Base-by-base conservation (phyloP, 2,113 vertebrate species). In the Peromyscus leucopus region DNA sequence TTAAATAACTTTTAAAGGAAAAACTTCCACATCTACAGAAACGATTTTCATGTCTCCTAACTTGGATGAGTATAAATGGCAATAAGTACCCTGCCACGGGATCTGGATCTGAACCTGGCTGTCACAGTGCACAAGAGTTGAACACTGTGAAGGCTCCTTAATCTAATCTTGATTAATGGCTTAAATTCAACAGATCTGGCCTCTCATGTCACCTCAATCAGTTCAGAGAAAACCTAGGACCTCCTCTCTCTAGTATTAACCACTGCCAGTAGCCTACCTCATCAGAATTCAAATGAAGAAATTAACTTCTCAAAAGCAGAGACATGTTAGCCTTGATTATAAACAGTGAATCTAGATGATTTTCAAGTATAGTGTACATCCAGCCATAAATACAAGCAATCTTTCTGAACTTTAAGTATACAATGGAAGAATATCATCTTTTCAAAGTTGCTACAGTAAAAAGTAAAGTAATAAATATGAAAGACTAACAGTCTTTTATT, bases 251-350 rank as follows among this genome's bases (percentile, higher is more conserved):
- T 79, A 36, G 63, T 91, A 31, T 69, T 69, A 91, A 59, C 55
- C 76, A 88, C 59, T 17, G 46, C 65, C 80, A 67, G 2, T 26
- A 72, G 86, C 33, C 74, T 59, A 89, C 11, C 59, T 63, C 67
- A 61, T 65, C 71, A 97, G 74, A 96, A 90, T 22, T 75, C 86
- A 89, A 94, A 65, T 46, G 46, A 89, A 72, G 26, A 90, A 79
- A 65, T 55, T 22, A 82, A 71, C 57, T 92, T 82, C 72, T 67
- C 51, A 87, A 95, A 93, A 86, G 26, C n/a, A 82, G 65, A 22
- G 85, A 48, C 19, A 88, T 48, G 28, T 71, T 28, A 89, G 17
- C 8, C 51, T 72, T 83, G 13, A 82, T 71, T 67, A 93, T 46
- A 76, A 93, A 71, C 10, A 80, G 39, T 86, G 91, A 94, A 19